Base-by-base conservation (phyloP, 2,797 vertebrate genomes). In the Zalophus californianus region DNA sequence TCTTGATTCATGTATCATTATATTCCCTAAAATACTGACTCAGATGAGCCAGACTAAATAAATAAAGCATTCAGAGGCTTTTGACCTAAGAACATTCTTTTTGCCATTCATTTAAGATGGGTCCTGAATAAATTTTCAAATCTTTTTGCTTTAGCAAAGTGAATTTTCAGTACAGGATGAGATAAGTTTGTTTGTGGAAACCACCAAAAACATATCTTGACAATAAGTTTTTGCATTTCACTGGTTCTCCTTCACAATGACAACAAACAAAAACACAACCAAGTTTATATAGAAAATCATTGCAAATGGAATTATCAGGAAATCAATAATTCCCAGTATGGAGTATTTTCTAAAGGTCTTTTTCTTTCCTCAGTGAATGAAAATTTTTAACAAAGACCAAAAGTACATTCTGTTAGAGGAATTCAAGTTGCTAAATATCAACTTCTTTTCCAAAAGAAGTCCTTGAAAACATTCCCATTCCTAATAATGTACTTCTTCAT, bases 351-450 rank as follows among this genome's bases (percentile, higher is more conserved):
- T 86, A 82, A 96, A 82, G 41, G 29, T 86, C 35, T 80, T 86
- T 25, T 72, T 60, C 38, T 50, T 90, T 85, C 84, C 54, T 90
- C 80, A 84, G 38, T 52, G 41, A 91, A 91, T 64, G n/a, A 68
- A 84, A 87, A 94, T 86, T 92, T 73, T 54, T 35, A 58, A 38
- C 62, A 84, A 91, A 90, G 89, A 87, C 23, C 18, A 52, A 83
- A 86, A 96, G n/a, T 38, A 56, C 21, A 62, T 90, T 54, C 23
- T 84, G 23, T 72, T 90, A 91, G 90, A 48, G 15, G 29, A 73
- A 94, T 92, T 94, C 86, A 94, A 84, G 86, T 54, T n/a, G 62
- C 52, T 89, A 73, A 96, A 90, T 58, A 56, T 68, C 66, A 73
- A 72, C 21, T 83, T 73, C 60, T 90, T 90, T 92, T 90, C 23